Evolutionary conservation across 2,797 vertebrate genomes (phyloP).

Genomic region (Aplochiton taeniatus): DNA sequence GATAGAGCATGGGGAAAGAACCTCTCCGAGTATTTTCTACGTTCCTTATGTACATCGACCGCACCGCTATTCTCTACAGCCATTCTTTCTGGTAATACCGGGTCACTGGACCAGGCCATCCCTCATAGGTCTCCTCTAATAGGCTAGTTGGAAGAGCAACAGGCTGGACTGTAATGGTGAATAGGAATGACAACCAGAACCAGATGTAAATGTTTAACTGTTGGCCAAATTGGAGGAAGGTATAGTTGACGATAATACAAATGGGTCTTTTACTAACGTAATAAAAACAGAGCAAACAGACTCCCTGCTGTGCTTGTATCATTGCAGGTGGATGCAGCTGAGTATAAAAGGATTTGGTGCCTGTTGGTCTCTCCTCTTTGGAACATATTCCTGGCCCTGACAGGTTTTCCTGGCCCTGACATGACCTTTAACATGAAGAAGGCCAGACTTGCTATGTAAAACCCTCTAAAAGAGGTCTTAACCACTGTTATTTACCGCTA

Average conservation of each 20-base stretch:
- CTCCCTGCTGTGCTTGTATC: constrained; percentile 9
- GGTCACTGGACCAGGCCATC: neutral
- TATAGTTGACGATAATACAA: constrained; percentile 11
- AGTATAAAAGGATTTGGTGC: constrained; percentile 18
- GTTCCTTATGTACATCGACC: too few species aligned
- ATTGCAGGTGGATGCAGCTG: constrained; percentile 13
- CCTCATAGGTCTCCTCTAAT: neutral
- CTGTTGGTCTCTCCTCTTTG: constrained; percentile 14
- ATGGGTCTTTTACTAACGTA: constrained; percentile 10
- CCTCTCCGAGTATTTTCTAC: too few species aligned
- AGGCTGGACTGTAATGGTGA: neutral
- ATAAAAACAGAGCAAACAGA: neutral
- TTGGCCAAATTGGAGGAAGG: neutral
- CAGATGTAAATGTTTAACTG: neutral
- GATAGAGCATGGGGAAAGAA: too few species aligned
- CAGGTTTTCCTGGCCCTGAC: constrained; percentile 26
- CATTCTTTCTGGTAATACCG: too few species aligned
- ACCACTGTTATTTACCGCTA: too few species aligned
- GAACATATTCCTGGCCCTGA: neutral
- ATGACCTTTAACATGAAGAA: constrained; percentile 21
- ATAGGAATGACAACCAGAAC: neutral
- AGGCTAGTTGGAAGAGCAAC: neutral
- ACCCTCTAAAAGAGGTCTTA: constrained; percentile 17
- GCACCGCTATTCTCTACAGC: too few species aligned
- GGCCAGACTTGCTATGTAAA: constrained; percentile 9